Evolutionary conservation across 2,888 invertebrate species (phyloP), one percentile per base, ranked within the genome.

Genomic region (Diarsia dahlii): DNA sequence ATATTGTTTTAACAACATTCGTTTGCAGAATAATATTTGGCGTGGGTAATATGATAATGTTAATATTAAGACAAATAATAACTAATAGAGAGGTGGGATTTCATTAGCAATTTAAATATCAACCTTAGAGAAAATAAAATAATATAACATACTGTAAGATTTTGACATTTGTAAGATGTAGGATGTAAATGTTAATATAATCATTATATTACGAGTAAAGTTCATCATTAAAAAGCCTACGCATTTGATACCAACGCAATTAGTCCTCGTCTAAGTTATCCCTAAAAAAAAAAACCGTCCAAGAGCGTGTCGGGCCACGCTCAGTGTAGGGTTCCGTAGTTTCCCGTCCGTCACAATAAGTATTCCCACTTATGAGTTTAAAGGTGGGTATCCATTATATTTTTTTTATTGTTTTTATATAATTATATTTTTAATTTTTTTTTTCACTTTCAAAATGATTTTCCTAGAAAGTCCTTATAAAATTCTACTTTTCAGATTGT

Each of bases 71-170:
- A 18, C 3, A 65, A 67, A 20, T 46, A 10, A 34, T 10, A 65
- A 45, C 5, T 75, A 28, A 20, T 10, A 34, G 9, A 39, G 34
- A 45, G 0, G 15, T 34, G 81, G 28, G 9, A 20, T 20, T 60
- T 23, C 3, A 81, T 60, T 52, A 80, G 50, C 73, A 60, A 72
- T 60, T 45, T 9, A 52, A 76, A 76, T 80, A 73, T 46, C 20
- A 46, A 52, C 13, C 39, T 71, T 71, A 28, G 1, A 0, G 0
- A 54, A 12, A 50, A 52, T 34, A 1, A 48, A 71, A 74, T 73
- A 34, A 3, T n/a, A 28, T 5, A 15, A 20, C 8, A 13, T 45
- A 18, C 46, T 39, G 39, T 39, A 39, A 39, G 39, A 39, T 39
- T 39, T 39, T 8, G 39, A 50, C 62, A n/a, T 50, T 68, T 71